Evolutionary conservation across 2,888 invertebrate genomes (phyloP).

Genomic region (Phaedon cochleariae): DNA sequence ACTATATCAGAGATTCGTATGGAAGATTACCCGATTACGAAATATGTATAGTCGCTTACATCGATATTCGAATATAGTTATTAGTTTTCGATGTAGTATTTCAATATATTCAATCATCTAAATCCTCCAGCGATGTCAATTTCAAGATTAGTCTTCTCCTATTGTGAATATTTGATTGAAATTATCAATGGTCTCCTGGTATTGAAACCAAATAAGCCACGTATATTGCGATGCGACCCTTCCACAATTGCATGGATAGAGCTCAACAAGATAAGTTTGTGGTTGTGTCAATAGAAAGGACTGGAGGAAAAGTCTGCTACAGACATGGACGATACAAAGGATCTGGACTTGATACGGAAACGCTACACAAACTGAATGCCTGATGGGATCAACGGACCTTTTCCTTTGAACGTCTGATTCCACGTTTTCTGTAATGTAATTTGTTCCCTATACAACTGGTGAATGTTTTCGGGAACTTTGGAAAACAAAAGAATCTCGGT

Average conservation of each 20-base stretch:
- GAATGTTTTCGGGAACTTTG: conserved; percentile 33
- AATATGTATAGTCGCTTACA: too few relatives aligned
- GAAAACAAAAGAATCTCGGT: not conserved
- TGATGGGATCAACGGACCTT: conserved; percentile 55
- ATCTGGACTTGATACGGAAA: conserved; percentile 53
- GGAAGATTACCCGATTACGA: too few relatives aligned
- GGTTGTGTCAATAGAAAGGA: conserved; percentile 56
- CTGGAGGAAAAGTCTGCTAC: conserved; percentile 52
- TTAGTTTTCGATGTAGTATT: too few relatives aligned
- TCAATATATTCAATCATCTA: too few relatives aligned
- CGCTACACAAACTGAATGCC: conserved; percentile 55
- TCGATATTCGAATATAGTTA: too few relatives aligned
- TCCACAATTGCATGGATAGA: conserved; percentile 45
- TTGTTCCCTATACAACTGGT: conserved; percentile 45
- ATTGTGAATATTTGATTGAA: too few relatives aligned
- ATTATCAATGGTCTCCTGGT: too few relatives aligned
- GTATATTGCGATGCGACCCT: conserved; percentile 27
- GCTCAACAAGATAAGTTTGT: conserved; percentile 54
- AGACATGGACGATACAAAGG: conserved; percentile 54
- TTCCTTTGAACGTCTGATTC: conserved; percentile 53
- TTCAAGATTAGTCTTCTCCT: too few relatives aligned
- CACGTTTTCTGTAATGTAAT: conserved; percentile 55
- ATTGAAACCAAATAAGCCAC: not conserved
- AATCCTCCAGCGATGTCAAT: too few relatives aligned
- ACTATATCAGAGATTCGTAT: too few relatives aligned